Conservation (phyloP, 2,113 vertebrate species). For the Odocoileus virginianus region DNA sequence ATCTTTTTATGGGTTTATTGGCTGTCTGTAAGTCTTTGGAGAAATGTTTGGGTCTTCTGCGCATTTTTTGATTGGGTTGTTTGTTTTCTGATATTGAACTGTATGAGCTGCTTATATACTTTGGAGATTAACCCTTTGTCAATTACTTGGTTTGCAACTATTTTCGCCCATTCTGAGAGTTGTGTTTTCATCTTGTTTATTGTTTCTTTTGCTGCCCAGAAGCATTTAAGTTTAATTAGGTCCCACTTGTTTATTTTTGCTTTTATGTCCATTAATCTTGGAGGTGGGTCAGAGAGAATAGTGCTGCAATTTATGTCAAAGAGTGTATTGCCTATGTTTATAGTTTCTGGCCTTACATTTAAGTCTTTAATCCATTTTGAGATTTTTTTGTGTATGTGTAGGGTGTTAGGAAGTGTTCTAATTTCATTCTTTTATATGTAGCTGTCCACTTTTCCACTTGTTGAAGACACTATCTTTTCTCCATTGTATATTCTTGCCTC, state of each 20-base stretch:
- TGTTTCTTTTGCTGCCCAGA: neutral
- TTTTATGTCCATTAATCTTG: neutral
- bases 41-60: neutral
- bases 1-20: neutral
- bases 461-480: accelerated
- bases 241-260: neutral
- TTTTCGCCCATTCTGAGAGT: neutral
- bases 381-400: neutral
- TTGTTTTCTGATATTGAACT: neutral
- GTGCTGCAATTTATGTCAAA: neutral
- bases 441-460: neutral
- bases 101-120: neutral
- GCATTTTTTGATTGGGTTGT: neutral
- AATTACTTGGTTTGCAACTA: neutral
- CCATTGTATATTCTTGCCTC: neutral
- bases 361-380: neutral
- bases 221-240: neutral
- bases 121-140: neutral
- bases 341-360: neutral
- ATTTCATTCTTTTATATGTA: neutral
- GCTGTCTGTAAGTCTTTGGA: neutral
- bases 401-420: neutral
- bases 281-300: neutral
- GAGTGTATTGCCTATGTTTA: neutral
- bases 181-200: neutral